Conservation (phyloP, 2,888 invertebrate genomes). For the Metacarcinus magister region DNA sequence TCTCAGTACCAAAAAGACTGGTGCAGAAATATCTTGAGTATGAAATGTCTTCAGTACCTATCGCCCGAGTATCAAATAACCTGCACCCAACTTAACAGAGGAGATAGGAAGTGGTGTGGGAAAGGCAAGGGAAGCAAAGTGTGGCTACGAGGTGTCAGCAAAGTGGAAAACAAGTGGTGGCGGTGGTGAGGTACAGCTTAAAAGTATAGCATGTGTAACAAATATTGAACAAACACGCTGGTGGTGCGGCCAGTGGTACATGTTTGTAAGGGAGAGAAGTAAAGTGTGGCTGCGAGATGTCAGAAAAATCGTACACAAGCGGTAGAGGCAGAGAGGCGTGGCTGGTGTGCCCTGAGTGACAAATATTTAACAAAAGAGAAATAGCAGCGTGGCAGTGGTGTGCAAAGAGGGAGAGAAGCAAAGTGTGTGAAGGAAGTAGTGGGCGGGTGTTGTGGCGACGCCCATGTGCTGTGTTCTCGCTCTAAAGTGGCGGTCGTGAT, state of each 20-base stretch:
- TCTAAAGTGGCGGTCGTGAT: background rate
- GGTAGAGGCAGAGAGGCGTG: background rate
- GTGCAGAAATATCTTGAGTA: no score
- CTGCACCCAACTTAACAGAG: no score
- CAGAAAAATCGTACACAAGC: background rate
- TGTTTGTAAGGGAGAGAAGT: background rate
- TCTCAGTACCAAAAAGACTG: no score
- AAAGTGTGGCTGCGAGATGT: background rate
- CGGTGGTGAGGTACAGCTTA: background rate
- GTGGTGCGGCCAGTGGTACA: background rate
- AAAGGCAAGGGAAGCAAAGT: background rate
- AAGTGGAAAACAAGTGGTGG: background rate
- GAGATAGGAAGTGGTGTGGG: no score
- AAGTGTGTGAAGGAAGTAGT: constrained; percentile 22
- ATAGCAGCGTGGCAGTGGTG: background rate
- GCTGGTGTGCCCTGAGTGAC: background rate
- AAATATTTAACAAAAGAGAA: background rate
- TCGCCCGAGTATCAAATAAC: no score
- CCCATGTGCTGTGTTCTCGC: background rate
- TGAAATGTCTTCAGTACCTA: no score
- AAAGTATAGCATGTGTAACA: background rate
- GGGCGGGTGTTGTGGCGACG: background rate
- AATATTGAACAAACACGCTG: background rate
- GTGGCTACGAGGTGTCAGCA: background rate
- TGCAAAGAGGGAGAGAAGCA: background rate